Evolutionary conservation across 2,888 invertebrate species (phyloP), one percentile per base, ranked within the genome.

Genomic region (Nipponacmea schrenckii): DNA sequence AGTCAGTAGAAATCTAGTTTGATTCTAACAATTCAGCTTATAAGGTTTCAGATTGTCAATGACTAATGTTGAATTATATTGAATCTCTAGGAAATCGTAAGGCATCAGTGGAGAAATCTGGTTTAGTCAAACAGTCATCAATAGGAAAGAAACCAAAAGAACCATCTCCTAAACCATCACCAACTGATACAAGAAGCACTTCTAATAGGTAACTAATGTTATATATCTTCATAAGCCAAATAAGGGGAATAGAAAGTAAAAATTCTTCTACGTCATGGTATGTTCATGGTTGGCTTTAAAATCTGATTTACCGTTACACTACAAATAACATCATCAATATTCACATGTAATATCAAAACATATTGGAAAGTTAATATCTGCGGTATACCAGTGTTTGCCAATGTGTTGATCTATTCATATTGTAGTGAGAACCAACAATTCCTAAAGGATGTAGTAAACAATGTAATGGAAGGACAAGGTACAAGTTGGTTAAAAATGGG

Each of bases 401-500:
- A n/a, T n/a, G n/a, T n/a, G n/a, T n/a, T n/a, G n/a, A n/a, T n/a
- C n/a, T n/a, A 24, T 56, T 75, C 7, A 50, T 50, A 44, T 67
- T 63, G 1, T 80, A 90, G 90, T 82, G 97, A 97, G 89, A 97
- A 97, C 91, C 97, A 97, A 90, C 92, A 94, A 67, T 97, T 97
- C 88, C 91, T 98, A 64, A 96, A 96, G 86, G 97, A 98, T 93
- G 91, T 95, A 68, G 92, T 95, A 0, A 93, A 92, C 85, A 94
- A 93, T 88, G 95, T 96, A 1, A 88, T 96, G 70, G 94, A 94
- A 76, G 97, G 97, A 4, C 96, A 97, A 89, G 96, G 97, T 0
- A 95, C 99, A 0, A 97, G 98, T 24, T 98, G 98, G 96, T 91
- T 99, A 66, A 97, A 98, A 88, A 90, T 97, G 24, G 96, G 95